Evolutionary conservation across 2,113 vertebrate genomes (phyloP).

Genomic region (Ibidorhyncha struthersii): DNA sequence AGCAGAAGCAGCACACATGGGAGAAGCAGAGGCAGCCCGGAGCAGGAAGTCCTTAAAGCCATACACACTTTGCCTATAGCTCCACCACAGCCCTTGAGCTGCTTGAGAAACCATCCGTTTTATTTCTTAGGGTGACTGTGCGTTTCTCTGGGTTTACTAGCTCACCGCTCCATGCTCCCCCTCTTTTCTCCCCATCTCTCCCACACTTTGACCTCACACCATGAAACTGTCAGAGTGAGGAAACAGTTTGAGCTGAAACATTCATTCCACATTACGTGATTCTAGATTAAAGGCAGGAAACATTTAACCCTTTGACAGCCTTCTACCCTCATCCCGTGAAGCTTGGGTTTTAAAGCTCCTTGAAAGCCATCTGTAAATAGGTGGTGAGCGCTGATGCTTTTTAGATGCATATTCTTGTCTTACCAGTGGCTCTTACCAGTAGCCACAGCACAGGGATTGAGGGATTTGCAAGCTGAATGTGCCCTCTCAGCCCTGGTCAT

Average conservation of each 20-base stretch:
- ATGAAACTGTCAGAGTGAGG: constrained; percentile 33
- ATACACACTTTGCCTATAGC: background rate
- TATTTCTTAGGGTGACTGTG: background rate
- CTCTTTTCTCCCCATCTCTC: background rate
- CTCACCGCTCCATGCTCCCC: background rate
- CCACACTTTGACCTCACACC: constrained; percentile 42
- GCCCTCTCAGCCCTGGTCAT: background rate
- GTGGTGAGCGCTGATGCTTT: background rate
- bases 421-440: background rate
- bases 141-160: background rate
- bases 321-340: background rate
- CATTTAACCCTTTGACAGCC: constrained; percentile 26
- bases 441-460: background rate
- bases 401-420: background rate
- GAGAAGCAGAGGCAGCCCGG: background rate
- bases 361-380: background rate
- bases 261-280: constrained; percentile 62
- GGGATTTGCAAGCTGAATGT: background rate
- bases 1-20: background rate
- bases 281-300: constrained; percentile 49
- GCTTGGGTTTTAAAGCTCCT: background rate
- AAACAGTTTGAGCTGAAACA: constrained; percentile 41
- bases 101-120: background rate
- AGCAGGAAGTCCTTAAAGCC: constrained; percentile 38
- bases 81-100: background rate